Conservation (phyloP, 1,140 invertebrate species). For the Telenomus remus region DNA sequence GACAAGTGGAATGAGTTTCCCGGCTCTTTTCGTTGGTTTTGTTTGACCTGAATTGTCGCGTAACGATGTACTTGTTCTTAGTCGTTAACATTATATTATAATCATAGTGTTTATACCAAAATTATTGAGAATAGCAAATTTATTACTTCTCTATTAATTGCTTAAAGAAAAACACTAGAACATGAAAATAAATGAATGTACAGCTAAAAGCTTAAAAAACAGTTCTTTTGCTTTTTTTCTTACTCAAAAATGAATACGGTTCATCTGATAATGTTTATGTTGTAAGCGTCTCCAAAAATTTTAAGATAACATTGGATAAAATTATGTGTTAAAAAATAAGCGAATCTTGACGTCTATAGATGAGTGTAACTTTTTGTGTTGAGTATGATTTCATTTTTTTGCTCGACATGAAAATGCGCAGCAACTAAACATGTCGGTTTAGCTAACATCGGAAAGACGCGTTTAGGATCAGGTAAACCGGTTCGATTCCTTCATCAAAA, state of each 20-base stretch:
- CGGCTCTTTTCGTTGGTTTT: slow-evolving; percentile 32
- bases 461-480: slow-evolving; percentile 54
- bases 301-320: too few relatives aligned
- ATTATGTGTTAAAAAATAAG: background rate
- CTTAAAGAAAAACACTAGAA: too few relatives aligned
- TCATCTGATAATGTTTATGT: too few relatives aligned
- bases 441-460: slow-evolving; percentile 49
- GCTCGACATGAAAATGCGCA: slow-evolving; percentile 12
- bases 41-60: slow-evolving; percentile 31
- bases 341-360: too few relatives aligned
- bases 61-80: slow-evolving; percentile 23
- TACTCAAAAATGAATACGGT: too few relatives aligned
- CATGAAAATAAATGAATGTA: too few relatives aligned
- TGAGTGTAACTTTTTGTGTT: background rate
- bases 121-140: background rate
- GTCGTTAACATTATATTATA: slow-evolving; percentile 10
- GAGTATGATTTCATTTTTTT: slow-evolving; percentile 12
- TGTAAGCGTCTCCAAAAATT: too few relatives aligned
- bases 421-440: slow-evolving; percentile 26
- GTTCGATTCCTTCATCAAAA: slow-evolving; percentile 58
- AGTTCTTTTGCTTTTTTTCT: too few relatives aligned
- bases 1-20: slow-evolving; percentile 33
- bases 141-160: too few relatives aligned
- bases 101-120: background rate
- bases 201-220: too few relatives aligned